Conservation (phyloP, 2,113 vertebrate species). For the Lichenostomus cassidix region DNA sequence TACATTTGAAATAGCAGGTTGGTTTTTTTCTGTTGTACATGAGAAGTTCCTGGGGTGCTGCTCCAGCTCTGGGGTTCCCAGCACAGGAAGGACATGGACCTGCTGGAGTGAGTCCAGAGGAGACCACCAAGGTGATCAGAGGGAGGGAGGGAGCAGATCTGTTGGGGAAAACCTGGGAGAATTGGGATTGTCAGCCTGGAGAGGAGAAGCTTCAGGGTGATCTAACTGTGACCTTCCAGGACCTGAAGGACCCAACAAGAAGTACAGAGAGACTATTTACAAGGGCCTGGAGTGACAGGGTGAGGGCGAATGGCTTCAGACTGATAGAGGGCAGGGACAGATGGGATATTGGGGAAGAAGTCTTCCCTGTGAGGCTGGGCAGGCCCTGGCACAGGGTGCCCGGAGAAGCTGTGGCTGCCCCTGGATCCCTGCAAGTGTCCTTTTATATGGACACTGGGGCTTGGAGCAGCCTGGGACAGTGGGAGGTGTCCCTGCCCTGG, state of each 20-base stretch:
- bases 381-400: neutral
- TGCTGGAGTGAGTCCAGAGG: neutral
- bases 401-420: neutral
- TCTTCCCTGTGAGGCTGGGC: fast-evolving
- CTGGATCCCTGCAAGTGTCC: neutral
- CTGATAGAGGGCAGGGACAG: fast-evolving
- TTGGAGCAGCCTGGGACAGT: fast-evolving
- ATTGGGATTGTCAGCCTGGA: neutral
- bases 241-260: fast-evolving
- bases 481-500: neutral
- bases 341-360: neutral
- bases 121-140: neutral
- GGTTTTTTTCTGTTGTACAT: neutral
- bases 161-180: neutral
- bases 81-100: neutral
- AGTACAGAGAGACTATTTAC: neutral
- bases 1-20: neutral
- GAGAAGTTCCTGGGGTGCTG: neutral
- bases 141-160: neutral
- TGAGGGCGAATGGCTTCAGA: neutral
- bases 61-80: neutral
- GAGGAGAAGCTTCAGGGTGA: neutral
- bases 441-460: neutral
- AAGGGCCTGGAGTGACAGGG: neutral
- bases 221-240: neutral